Conservation (phyloP, 2,797 vertebrate species). For the Carduelis carduelis region DNA sequence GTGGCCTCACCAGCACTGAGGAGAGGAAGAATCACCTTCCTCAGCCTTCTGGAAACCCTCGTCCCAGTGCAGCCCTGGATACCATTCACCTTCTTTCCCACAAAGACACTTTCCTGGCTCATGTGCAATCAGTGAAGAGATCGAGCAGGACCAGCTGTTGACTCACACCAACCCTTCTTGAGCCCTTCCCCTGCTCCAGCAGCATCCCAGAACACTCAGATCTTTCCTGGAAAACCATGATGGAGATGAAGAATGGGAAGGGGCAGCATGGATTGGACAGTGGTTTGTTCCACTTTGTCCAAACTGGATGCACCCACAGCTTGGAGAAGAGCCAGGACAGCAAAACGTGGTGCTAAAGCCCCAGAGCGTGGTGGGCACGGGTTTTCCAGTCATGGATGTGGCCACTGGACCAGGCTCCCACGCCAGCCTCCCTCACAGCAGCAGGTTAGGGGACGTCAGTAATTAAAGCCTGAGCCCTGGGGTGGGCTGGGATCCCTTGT, state of each 20-base stretch:
- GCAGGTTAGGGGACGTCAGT: background rate
- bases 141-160: background rate
- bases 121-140: background rate
- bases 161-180: background rate
- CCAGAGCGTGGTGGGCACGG: rapidly evolving
- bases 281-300: rapidly evolving
- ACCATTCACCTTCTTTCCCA: background rate
- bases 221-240: background rate
- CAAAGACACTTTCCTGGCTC: background rate
- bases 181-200: background rate
- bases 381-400: background rate
- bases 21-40: background rate
- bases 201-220: background rate
- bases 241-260: background rate
- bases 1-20: background rate
- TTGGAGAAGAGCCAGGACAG: background rate
- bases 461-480: background rate
- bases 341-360: rapidly evolving
- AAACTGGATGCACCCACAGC: background rate
- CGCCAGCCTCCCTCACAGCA: rapidly evolving
- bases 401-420: rapidly evolving
- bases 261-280: no score
- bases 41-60: background rate
- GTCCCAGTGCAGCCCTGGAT: background rate
- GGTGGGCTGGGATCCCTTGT: background rate